These are phyloP conservation scores for Steatornis caripensis DNA, from an alignment of 2,113 vertebrate genomes.

Conservation along the genomic window DNA sequence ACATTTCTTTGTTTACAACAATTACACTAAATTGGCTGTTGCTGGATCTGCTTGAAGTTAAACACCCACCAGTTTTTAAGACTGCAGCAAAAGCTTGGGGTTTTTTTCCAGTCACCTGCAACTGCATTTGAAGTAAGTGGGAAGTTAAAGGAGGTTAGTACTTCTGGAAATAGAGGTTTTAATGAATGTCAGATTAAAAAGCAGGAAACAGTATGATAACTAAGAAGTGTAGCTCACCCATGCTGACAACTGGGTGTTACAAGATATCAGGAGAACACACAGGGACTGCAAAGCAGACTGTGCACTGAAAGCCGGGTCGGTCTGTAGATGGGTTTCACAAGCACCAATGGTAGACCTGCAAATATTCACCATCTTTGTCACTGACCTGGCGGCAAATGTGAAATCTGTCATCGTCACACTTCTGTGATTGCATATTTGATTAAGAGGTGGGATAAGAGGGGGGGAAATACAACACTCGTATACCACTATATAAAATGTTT, in stretches of 20 bases:
- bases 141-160: neutral
- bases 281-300: neutral
- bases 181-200: neutral
- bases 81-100: neutral
- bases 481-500: neutral
- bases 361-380: neutral
- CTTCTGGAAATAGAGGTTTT: neutral
- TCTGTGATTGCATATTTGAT: neutral
- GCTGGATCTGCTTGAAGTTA: neutral
- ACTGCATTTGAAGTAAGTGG: neutral
- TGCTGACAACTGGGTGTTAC: fast-evolving
- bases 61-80: neutral
- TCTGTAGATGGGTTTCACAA: neutral
- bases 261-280: neutral
- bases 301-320: neutral
- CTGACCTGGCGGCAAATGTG: neutral
- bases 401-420: neutral
- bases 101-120: neutral
- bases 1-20: neutral
- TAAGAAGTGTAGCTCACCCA: neutral
- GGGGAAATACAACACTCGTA: neutral
- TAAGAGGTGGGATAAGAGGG: neutral
- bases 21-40: neutral
- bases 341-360: neutral
- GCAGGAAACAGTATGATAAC: neutral